Evolutionary conservation across 2,888 invertebrate genomes (phyloP), one percentile per base, ranked within the genome.

Genomic region (Chrysina gloriosa): DNA sequence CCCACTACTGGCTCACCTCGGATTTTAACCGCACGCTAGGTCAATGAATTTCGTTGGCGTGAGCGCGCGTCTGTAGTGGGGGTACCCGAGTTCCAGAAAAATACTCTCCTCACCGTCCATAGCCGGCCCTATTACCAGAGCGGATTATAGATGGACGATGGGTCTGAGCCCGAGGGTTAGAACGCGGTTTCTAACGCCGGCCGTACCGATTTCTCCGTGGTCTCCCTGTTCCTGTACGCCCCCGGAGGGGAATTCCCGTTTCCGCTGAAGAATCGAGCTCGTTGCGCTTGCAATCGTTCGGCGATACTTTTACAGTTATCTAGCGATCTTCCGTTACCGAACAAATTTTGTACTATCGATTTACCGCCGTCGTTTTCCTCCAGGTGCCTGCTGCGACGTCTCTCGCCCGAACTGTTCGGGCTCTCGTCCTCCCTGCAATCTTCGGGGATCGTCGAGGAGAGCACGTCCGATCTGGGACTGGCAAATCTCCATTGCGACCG

Each of bases 371-470:
- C 48, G 50, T 65, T 70, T 27, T 72, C 72, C 42, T 67, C 71
- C 63, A 65, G 47, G 23, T 45, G 31, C 31, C 58, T 65, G 63
- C 64, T 67, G 66, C n/a, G n/a, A n/a, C 83, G 84, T 75, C 86
- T 86, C 76, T 89, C 88, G 27, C 86, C 85, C 14, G 88, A 88
- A 75, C 87, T 88, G 71, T 87, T 88, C 1, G 88, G 87, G 75
- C 86, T 89, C 74, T 93, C 92, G 77, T 94, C 94, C 77, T 90
- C 91, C 78, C 93, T 93, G 77, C 92, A 90, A 74, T 91, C 95
- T 85, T 95, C 95, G 39, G 90, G 90, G 81, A 95, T 95, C 67
- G 94, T 93, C 48, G 92, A 92, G 42, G 94, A 93, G 78, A 95
- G 88, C 63, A 95, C 93, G 77, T 95, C 93, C 19, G 92, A 93